A percentile compares a stretch with the other conserved stretches of the same genome.
Conservation (phyloP, 1,140 invertebrate genomes). For the Cherax quadricarinatus region DNA sequence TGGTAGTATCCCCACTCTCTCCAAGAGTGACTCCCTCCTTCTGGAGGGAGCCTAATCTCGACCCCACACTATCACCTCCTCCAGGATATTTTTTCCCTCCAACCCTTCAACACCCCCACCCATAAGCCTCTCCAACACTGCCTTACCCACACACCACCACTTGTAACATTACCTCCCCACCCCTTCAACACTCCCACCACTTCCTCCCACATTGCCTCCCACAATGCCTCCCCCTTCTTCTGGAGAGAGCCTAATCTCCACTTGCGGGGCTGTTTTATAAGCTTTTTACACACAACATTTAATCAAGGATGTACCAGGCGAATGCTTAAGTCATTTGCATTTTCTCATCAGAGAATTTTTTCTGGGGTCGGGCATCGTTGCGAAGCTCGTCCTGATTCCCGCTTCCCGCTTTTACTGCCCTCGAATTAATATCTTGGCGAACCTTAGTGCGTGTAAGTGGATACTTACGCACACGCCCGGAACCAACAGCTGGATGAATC, state of each 20-base stretch:
- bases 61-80: not conserved
- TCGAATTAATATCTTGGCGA: conserved; percentile 49
- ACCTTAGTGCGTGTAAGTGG: conserved; percentile 37
- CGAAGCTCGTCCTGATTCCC: conserved; percentile 34
- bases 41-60: conserved; percentile 43
- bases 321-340: conserved; percentile 56
- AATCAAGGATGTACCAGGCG: conserved; percentile 43
- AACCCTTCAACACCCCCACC: no score
- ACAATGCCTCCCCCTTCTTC: not conserved
- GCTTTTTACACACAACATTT: conserved; percentile 54
- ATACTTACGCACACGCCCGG: not conserved
- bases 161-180: not conserved
- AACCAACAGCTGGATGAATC: conserved; percentile 11
- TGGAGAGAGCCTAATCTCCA: conserved; percentile 46
- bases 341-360: conserved; percentile 45
- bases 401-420: conserved; percentile 41
- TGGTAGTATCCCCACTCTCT: not conserved
- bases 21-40: not conserved
- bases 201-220: not conserved
- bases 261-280: conserved; percentile 22
- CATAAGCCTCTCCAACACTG: not conserved
- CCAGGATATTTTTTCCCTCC: no score
- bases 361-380: conserved; percentile 16
- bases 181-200: not conserved
- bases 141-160: not conserved